phyloP scores from a whole-genome alignment of 2,113 vertebrate genomes.

The Phodopus roborovskii region DNA sequence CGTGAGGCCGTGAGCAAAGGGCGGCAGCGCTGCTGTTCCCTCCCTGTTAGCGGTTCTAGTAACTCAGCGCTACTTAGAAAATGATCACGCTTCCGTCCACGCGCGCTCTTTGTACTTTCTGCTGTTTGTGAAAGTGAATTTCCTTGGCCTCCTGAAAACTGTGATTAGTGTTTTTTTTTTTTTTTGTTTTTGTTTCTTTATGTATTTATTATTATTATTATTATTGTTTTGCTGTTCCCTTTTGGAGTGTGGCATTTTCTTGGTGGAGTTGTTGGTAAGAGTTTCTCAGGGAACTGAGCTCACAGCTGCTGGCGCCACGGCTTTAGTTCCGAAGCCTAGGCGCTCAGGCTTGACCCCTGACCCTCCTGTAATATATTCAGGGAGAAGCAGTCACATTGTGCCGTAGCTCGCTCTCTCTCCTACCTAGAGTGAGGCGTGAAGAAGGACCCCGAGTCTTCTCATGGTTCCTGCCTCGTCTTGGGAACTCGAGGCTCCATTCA shows the following conservation, averaged over 20 bases:
- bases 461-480: conserved; percentile 56
- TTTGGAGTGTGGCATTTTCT: neutral
- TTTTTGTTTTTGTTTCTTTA: no score
- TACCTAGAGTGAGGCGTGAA: neutral
- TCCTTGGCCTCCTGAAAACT: conserved; percentile 24
- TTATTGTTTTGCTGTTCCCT: neutral
- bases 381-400: rapidly evolving
- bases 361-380: conserved; percentile 29
- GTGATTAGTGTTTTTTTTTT: neutral
- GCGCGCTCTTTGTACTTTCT: neutral
- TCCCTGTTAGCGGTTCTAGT: neutral
- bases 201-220: no score
- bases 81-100: neutral
- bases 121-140: conserved; percentile 61
- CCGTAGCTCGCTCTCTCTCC: neutral
- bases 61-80: neutral
- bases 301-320: neutral
- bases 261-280: conserved; percentile 14
- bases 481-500: conserved; percentile 81
- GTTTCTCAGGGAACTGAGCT: neutral
- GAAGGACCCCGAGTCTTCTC: conserved; percentile 29
- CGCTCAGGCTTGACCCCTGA: neutral
- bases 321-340: neutral
- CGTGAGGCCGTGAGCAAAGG: conserved; percentile 26
- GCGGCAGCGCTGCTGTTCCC: neutral